These are phyloP conservation scores for Lysandra coridon DNA, from an alignment of 2,888 invertebrate genomes.

Conservation along the genomic window DNA sequence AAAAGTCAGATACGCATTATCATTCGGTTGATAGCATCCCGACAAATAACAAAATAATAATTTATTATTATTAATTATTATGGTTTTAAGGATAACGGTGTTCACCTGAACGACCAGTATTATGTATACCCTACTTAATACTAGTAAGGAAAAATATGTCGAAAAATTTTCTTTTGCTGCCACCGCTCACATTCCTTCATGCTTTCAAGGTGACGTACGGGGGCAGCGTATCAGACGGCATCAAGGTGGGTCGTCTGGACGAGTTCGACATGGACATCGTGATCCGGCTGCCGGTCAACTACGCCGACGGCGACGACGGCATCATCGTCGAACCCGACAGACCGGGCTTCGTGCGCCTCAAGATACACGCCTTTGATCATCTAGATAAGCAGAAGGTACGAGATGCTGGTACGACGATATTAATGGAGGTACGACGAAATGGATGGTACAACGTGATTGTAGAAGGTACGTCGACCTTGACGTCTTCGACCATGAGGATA, in stretches of 20 bases:
- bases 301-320: slow-evolving; percentile 57
- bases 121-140: too few species aligned
- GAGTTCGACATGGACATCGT: slow-evolving; percentile 83
- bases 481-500: slow-evolving; percentile 50
- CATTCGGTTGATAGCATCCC: too few species aligned
- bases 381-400: slow-evolving; percentile 56
- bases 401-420: not conserved
- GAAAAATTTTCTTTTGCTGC: too few species aligned
- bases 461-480: too few species aligned
- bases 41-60: too few species aligned
- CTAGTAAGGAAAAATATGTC: too few species aligned
- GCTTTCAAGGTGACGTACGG: slow-evolving; percentile 59
- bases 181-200: too few species aligned
- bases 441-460: too few species aligned
- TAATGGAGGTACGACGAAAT: not conserved
- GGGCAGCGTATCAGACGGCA: slow-evolving; percentile 82
- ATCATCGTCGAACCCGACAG: slow-evolving; percentile 63
- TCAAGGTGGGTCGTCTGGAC: slow-evolving; percentile 80
- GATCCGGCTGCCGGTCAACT: slow-evolving; percentile 73
- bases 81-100: too few species aligned
- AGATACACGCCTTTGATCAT: slow-evolving; percentile 62
- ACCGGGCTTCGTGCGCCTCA: slow-evolving; percentile 73
- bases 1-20: too few species aligned
- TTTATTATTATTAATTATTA: too few species aligned
- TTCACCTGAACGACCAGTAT: too few species aligned